These are phyloP conservation scores for Ctenomys sociabilis DNA, from an alignment of 2,113 vertebrate species.

Conservation along the genomic window DNA sequence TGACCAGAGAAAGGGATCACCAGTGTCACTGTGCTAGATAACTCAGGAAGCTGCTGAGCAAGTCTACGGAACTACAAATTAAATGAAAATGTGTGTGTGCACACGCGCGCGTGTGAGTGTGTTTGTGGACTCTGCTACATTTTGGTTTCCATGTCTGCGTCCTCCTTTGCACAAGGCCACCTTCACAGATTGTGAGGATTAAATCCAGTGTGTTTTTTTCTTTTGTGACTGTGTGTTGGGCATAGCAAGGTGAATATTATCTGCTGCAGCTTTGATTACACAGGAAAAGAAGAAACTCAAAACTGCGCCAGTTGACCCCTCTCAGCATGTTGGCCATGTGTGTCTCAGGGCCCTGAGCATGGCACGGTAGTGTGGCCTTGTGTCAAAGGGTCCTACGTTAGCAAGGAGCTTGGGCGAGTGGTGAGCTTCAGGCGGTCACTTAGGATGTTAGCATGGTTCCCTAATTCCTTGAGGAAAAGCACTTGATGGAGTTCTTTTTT, in stretches of 20 bases:
- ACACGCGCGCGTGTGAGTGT: neutral
- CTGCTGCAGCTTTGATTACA: neutral
- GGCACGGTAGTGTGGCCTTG: no score
- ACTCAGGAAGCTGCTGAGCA: neutral
- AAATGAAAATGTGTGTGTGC: neutral
- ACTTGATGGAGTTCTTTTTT: neutral
- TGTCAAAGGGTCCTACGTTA: neutral
- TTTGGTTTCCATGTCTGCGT: neutral
- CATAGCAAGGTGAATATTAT: neutral
- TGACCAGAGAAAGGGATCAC: neutral
- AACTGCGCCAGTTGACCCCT: neutral
- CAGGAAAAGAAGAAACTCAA: neutral
- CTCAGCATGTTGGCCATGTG: no score
- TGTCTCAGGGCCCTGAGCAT: neutral
- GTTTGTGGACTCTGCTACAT: neutral
- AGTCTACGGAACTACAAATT: neutral
- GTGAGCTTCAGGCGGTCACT: neutral
- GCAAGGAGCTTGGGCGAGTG: neutral
- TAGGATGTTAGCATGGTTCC: conserved; percentile 1
- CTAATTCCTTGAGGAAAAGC: conserved; percentile 18
- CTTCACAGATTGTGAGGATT: neutral
- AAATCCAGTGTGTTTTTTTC: neutral
- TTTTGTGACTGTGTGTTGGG: neutral
- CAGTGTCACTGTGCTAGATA: neutral
- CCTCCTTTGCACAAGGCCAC: conserved; percentile 13